Percentiles rank a stretch among this genome's conserved stretches.
These are phyloP conservation scores for Lethenteron reissneri DNA, from an alignment of 2,113 vertebrate genomes.

Conservation along the genomic window DNA sequence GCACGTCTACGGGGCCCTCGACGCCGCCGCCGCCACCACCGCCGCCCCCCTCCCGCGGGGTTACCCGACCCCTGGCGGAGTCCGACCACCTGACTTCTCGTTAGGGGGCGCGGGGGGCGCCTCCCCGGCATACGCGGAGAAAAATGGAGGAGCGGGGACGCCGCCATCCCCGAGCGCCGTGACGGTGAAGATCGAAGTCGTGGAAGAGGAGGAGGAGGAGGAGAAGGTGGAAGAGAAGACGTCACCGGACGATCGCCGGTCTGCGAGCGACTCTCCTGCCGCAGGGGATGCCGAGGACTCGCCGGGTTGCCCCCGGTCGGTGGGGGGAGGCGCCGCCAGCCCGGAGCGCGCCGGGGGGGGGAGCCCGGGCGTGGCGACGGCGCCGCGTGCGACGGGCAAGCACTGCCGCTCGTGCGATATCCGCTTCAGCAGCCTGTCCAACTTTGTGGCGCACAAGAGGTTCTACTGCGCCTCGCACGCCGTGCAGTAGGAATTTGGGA, in stretches of 20 bases:
- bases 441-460: slow-evolving; percentile 99
- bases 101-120: too few relatives aligned
- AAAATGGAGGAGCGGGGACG: too few relatives aligned
- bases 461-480: slow-evolving; percentile 99
- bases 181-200: too few relatives aligned
- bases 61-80: too few relatives aligned
- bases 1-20: too few relatives aligned
- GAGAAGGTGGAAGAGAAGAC: too few relatives aligned
- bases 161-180: too few relatives aligned
- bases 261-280: not conserved
- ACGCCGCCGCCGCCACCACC: too few relatives aligned
- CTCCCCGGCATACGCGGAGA: too few relatives aligned
- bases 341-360: not conserved
- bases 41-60: too few relatives aligned
- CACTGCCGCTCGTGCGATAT: slow-evolving; percentile 97
- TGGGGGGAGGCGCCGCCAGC: not conserved
- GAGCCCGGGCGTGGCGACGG: not conserved
- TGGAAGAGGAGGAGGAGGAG: too few relatives aligned
- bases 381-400: slow-evolving; percentile 47
- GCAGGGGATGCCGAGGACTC: not conserved
- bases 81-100: too few relatives aligned
- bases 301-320: not conserved
- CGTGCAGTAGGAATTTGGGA: slow-evolving; percentile 37
- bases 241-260: not conserved
- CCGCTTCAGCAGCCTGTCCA: slow-evolving; percentile 99